Base-by-base conservation (phyloP, 2,888 invertebrate genomes). In the Andricus curvator region DNA sequence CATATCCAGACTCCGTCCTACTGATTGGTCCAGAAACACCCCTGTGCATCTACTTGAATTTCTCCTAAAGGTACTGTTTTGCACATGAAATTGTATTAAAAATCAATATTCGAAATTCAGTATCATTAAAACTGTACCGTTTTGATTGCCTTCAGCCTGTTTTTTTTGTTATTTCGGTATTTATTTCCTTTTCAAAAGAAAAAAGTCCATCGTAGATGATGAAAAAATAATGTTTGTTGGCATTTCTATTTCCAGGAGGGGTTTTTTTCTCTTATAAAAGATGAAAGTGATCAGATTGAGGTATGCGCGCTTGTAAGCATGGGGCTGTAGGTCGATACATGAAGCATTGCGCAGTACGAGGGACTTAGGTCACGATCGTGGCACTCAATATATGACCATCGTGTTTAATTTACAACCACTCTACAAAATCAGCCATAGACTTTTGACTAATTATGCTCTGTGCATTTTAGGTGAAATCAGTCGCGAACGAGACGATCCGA, bases 401-500 rank as follows among this genome's bases (percentile, higher is more conserved):
- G 77, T 83, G 84, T 82, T 84, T 84, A 80, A 84, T 86, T 85
- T 83, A 85, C 82, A 85, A 82, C 79, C 78, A 78, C 77, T 78
- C 79, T 80, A 79, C 83, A 77, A 80, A 68, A 78, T 78, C 33
- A 76, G 81, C 65, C 60, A 70, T 65, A 80, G 80, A 80, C 80
- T 44, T 79, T 83, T 81, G 65, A 87, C 85, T 87, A 86, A 87
- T 86, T 81, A 77, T 68, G 62, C 67, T 85, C 82, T 89, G 85
- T 87, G 84, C 84, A 90, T 93, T 91, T 88, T 92, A 94, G 93
- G 93, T 93, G 93, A 93, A 87, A 92, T 92, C 86, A 93, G 91
- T 85, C 92, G 93, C 78, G 93, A 93, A 85, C 92, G 93, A 88
- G 94, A 93, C 81, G 93, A 93, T 88, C 91, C 93, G 81, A 92